These are phyloP conservation scores for Cecropterus lyciades DNA, from an alignment of 1,140 invertebrate species.

Conservation along the genomic window DNA sequence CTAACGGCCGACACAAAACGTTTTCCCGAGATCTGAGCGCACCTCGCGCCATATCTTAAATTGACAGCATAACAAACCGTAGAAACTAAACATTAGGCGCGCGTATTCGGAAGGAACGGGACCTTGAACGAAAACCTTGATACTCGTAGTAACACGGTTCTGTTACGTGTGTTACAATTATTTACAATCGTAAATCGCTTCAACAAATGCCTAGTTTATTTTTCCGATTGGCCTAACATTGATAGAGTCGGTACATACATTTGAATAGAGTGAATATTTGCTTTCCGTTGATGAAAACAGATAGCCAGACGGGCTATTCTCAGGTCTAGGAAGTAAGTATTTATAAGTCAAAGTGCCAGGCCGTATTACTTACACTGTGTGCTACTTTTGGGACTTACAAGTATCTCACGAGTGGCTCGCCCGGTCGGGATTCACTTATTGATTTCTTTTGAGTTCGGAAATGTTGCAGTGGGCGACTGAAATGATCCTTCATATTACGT, in stretches of 20 bases:
- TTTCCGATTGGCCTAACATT: conserved; percentile 60
- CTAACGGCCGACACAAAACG: background rate
- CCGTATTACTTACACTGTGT: conserved; percentile 4
- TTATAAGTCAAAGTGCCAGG: conserved; percentile 27
- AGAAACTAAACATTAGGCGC: conserved; percentile 22
- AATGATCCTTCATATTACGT: no score
- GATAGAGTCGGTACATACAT: conserved; percentile 47
- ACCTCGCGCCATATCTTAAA: conserved; percentile 22
- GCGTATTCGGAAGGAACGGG: conserved; percentile 16
- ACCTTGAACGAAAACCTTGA: conserved; percentile 54
- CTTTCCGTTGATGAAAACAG: conserved; percentile 49
- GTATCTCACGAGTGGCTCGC: background rate
- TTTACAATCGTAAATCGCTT: conserved; percentile 68
- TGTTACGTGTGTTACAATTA: conserved; percentile 58
- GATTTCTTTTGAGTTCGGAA: conserved; percentile 1
- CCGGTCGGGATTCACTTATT: conserved; percentile 1
- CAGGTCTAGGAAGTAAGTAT: conserved; percentile 33
- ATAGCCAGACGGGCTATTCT: conserved; percentile 44
- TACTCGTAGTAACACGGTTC: conserved; percentile 40
- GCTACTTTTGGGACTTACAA: background rate
- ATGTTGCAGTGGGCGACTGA: background rate
- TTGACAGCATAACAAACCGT: conserved; percentile 26
- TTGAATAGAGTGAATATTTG: conserved; percentile 49
- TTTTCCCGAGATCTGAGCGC: background rate
- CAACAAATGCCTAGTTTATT: conserved; percentile 61